Conservation (phyloP, 2,113 vertebrate genomes). For the Asarcornis scutulata region DNA sequence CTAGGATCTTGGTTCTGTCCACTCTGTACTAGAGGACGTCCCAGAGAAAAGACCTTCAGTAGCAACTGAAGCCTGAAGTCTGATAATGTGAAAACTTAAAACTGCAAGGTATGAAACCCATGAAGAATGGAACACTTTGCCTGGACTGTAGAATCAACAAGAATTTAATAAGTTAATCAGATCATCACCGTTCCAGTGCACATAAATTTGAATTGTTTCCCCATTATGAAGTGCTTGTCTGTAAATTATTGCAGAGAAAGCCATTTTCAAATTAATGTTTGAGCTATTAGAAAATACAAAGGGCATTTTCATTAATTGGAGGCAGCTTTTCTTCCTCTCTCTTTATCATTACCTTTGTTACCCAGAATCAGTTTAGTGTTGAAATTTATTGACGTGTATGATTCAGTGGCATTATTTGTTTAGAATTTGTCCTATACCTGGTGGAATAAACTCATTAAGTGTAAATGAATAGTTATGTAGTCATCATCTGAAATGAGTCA, state of each 20-base stretch:
- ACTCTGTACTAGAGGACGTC: neutral
- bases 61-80: constrained; percentile 63
- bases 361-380: constrained; percentile 67
- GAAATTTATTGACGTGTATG: constrained; percentile 75
- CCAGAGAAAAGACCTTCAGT: constrained; percentile 59
- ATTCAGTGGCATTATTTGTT: constrained; percentile 75
- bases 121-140: constrained; percentile 77
- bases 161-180: constrained; percentile 85
- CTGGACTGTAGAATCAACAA: constrained; percentile 80
- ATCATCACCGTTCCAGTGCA: constrained; percentile 76
- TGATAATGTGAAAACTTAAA: constrained; percentile 70
- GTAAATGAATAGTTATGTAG: constrained; percentile 80
- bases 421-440: constrained; percentile 75
- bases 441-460: constrained; percentile 80
- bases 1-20: constrained; percentile 24
- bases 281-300: constrained; percentile 80
- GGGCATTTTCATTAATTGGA: constrained; percentile 83
- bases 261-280: constrained; percentile 82
- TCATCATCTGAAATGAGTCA: constrained; percentile 77
- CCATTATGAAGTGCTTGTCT: constrained; percentile 82
- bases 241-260: constrained; percentile 81
- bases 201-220: constrained; percentile 85
- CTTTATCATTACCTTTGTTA: constrained; percentile 74
- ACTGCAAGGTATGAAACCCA: constrained; percentile 63
- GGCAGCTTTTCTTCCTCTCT: constrained; percentile 67